Percentiles rank a stretch among this genome's conserved stretches.
Evolutionary conservation across 2,797 vertebrate genomes (phyloP).

Genomic region (Helostoma temminkii): DNA sequence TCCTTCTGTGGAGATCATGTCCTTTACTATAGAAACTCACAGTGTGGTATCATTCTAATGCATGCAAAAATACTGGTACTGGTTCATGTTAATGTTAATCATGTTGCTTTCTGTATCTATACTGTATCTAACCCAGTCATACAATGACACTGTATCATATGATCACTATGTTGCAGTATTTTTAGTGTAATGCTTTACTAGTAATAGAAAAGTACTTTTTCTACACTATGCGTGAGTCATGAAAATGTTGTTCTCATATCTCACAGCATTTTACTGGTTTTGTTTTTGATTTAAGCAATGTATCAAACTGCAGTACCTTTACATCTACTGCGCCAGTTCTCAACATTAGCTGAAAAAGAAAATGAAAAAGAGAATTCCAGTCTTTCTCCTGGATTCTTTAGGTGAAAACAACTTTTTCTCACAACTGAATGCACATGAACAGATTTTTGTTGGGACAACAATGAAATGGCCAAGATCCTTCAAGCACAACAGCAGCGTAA

Average conservation of each 20-base stretch:
- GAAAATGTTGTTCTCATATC: background rate
- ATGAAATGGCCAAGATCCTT: slow-evolving; percentile 28
- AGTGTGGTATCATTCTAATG: background rate
- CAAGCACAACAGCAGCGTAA: slow-evolving; percentile 22
- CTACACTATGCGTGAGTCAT: background rate
- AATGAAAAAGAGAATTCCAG: slow-evolving; percentile 16
- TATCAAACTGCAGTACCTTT: slow-evolving; percentile 25
- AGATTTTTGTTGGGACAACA: slow-evolving; percentile 32
- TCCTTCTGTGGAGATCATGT: background rate
- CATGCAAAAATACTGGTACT: background rate
- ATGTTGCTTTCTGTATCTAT: too few species aligned
- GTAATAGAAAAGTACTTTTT: too few species aligned
- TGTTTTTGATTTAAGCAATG: slow-evolving; percentile 11
- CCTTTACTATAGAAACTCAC: background rate
- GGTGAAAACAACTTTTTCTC: slow-evolving; percentile 23
- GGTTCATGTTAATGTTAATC: too few species aligned
- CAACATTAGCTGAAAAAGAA: slow-evolving; percentile 35
- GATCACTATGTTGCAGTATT: background rate
- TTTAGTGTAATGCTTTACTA: background rate
- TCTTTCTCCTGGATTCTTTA: slow-evolving; percentile 15
- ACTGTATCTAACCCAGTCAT: too few species aligned
- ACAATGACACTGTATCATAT: too few species aligned
- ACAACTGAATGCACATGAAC: slow-evolving; percentile 28
- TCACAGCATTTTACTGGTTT: slow-evolving; percentile 6
- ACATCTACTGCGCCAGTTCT: slow-evolving; percentile 27